Evolutionary conservation across 2,797 vertebrate genomes (phyloP), one percentile per base, ranked within the genome.

Genomic region (Peromyscus aztecus): DNA sequence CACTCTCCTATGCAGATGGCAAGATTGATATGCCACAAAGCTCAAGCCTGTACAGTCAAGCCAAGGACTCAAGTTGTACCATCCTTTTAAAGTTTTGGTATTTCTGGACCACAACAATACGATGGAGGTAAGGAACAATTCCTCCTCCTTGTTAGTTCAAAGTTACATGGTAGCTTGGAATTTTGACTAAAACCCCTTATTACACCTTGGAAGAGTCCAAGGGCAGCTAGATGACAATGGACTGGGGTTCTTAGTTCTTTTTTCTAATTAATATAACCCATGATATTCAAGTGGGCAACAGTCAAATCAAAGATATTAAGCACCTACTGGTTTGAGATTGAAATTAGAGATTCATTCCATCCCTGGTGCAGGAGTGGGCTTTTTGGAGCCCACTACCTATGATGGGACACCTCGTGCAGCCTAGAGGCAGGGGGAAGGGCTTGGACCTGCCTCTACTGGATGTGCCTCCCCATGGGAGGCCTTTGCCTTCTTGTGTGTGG

Each of bases 301-400:
- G 96, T 97, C 89, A 97, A 98, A 98, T 96, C 52, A 97, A 97
- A 96, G 97, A 82, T 91, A 97, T 95, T 97, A 98, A 98, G 97
- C 97, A 98, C 98, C 98, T 98, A 98, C 97, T 97, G 97, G 97
- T 98, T 98, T 96, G 84, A 97, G 90, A 91, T 61, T 97, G 67
- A 96, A 97, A 97, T 49, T 49, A 49, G 1, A 49, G 49, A 49
- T 52, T 52, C 52, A 52, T 52, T 52, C 52, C 52, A 52, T 52
- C 52, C 52, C 52, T 52, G 52, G 13, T 52, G 52, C 13, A 52
- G 14, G 52, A 52, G 13, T 10, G 13, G 49, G 12, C 49, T 13
- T 52, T 52, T 52, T 52, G 13, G 52, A 52, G 52, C 13, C 52
- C 52, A 52, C 52, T 52, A 14, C 52, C 52, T 52, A 52, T 52